Conservation (phyloP, 2,113 vertebrate species). For the Lepus americanus region DNA sequence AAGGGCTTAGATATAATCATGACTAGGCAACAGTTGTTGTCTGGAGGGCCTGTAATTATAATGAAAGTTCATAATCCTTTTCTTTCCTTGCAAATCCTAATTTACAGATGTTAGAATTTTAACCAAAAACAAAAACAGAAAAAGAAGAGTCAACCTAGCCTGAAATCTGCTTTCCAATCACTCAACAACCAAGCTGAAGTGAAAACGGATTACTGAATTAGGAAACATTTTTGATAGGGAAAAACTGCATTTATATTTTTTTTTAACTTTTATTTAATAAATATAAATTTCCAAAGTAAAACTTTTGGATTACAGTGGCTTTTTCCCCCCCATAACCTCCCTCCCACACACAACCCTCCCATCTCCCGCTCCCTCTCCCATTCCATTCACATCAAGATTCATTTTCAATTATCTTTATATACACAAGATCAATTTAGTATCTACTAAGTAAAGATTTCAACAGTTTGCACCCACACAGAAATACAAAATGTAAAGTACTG, state of each 20-base stretch:
- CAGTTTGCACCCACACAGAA: too few relatives aligned
- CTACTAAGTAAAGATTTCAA: too few relatives aligned
- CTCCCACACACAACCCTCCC: too few relatives aligned
- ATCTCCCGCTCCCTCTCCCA: too few relatives aligned
- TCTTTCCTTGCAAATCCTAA: conserved; percentile 83
- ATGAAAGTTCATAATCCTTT: conserved; percentile 81
- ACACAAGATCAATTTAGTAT: too few relatives aligned
- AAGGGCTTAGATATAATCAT: conserved; percentile 81
- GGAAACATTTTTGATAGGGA: background rate
- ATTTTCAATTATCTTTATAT: too few relatives aligned
- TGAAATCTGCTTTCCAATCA: conserved; percentile 79
- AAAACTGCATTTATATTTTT: background rate
- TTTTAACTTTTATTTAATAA: too few relatives aligned
- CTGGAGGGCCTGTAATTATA: conserved; percentile 77
- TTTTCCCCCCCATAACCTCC: too few relatives aligned
- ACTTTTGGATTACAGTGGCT: too few relatives aligned
- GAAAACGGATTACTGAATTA: conserved; percentile 81
- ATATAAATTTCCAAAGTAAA: too few relatives aligned
- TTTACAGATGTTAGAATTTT: conserved; percentile 82
- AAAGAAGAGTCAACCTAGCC: conserved; percentile 71
- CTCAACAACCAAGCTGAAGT: conserved; percentile 76
- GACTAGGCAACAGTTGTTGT: conserved; percentile 78
- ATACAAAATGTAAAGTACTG: too few relatives aligned
- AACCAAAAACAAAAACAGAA: conserved; percentile 11
- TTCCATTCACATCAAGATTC: too few relatives aligned